These are phyloP conservation scores for Patagioenas fasciata DNA, from an alignment of 2,113 vertebrate species.

Conservation along the genomic window DNA sequence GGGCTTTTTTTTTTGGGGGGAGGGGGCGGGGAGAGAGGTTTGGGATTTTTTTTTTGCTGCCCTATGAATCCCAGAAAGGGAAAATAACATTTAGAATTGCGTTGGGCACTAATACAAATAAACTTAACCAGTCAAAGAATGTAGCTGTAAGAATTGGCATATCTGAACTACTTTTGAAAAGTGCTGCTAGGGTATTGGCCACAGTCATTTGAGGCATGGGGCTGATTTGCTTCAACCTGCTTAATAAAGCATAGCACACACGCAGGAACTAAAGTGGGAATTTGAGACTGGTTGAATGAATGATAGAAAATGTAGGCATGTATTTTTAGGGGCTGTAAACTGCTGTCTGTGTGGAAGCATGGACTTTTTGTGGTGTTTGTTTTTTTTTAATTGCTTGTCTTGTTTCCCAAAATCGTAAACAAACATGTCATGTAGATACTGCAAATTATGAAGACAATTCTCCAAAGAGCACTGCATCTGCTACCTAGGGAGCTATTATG, in stretches of 20 bases:
- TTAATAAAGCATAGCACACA: conserved; percentile 29
- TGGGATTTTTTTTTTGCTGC: neutral
- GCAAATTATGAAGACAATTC: neutral
- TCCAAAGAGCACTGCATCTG: neutral
- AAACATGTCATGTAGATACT: neutral
- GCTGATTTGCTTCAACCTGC: neutral
- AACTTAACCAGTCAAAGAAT: neutral
- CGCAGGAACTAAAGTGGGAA: neutral
- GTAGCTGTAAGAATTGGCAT: conserved; percentile 16
- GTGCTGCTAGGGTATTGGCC: neutral
- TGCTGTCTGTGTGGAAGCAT: neutral
- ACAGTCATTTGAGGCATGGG: neutral
- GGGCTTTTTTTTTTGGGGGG: neutral
- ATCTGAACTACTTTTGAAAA: neutral
- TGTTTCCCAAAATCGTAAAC: neutral
- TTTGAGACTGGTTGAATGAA: conserved; percentile 18
- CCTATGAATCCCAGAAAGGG: neutral
- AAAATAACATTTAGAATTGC: neutral
- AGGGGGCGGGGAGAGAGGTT: neutral
- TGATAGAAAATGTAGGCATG: neutral
- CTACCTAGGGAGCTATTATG: neutral
- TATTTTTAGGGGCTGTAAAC: neutral
- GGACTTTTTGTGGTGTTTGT: neutral
- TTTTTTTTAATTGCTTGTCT: neutral
- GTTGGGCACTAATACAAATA: neutral